Conservation (phyloP, 1,140 invertebrate genomes). For the Tachypleus tridentatus region DNA sequence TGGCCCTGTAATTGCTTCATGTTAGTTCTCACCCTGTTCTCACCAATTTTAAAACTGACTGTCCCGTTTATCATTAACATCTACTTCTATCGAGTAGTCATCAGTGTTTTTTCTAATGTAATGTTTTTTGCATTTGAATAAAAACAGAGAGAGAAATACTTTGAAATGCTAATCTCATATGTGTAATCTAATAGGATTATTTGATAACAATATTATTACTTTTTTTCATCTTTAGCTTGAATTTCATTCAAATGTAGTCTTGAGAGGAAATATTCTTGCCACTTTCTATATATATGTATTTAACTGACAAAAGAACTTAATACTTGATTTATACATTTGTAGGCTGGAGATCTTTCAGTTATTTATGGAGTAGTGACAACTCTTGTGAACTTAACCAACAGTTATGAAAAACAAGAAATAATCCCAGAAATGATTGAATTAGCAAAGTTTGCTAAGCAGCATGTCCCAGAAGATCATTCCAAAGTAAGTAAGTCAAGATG, state of each 20-base stretch:
- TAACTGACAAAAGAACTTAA: too few species aligned
- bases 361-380: constrained; percentile 89
- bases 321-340: constrained; percentile 3
- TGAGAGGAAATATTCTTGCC: not conserved
- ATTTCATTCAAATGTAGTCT: not conserved
- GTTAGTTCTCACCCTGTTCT: too few species aligned
- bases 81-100: too few species aligned
- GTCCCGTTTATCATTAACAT: too few species aligned
- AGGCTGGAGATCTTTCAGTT: constrained; percentile 61
- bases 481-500: constrained; percentile 30
- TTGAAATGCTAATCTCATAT: too few species aligned
- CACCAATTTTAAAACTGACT: too few species aligned
- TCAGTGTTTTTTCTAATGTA: too few species aligned
- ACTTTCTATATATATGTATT: constrained; percentile 3
- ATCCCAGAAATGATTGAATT: constrained; percentile 94
- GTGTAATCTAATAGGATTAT: too few species aligned
- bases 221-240: not conserved
- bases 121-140: too few species aligned
- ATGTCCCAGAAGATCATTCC: constrained; percentile 94
- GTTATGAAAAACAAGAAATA: constrained; percentile 95
- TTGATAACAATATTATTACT: too few species aligned
- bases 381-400: constrained; percentile 93
- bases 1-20: too few species aligned
- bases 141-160: too few species aligned
- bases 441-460: constrained; percentile 98